Percentiles rank a stretch among this genome's conserved stretches.
Conservation (phyloP, 2,888 invertebrate species). For the Stenichneumon culpator region DNA sequence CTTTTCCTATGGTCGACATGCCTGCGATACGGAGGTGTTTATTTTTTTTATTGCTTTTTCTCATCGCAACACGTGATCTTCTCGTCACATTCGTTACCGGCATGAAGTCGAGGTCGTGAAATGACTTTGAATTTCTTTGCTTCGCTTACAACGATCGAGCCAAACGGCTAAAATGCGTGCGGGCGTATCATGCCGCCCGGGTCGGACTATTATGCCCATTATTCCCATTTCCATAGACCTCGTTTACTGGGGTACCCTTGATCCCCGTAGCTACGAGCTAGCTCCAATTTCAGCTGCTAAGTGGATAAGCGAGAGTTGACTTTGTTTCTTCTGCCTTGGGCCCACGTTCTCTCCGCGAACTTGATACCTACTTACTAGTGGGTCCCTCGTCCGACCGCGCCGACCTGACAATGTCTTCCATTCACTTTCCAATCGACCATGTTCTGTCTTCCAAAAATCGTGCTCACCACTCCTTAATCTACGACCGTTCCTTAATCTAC, state of each 20-base stretch:
- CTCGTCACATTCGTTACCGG: no score
- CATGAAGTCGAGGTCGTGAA: no score
- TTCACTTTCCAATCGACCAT: conserved; percentile 20
- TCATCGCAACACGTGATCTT: no score
- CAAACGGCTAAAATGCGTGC: conserved; percentile 35
- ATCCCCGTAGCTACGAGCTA: conserved; percentile 16
- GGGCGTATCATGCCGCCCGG: conserved; percentile 37
- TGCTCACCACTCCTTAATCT: not conserved
- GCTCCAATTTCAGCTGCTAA: conserved; percentile 35
- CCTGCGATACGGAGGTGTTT: no score
- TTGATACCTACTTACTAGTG: conserved; percentile 36
- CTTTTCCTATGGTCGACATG: no score
- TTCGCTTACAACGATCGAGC: conserved; percentile 5
- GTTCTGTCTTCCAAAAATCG: conserved; percentile 1
- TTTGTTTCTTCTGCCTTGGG: conserved; percentile 16
- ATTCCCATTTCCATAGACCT: conserved; percentile 46
- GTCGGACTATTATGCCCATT: conserved; percentile 29
- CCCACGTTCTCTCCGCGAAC: conserved; percentile 27
- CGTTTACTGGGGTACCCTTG: conserved; percentile 39
- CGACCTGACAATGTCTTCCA: conserved; percentile 8
- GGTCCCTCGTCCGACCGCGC: not conserved
- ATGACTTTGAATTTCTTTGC: conserved; percentile 10
- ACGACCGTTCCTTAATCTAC: no score
- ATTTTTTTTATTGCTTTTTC: no score
- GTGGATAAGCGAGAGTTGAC: conserved; percentile 35